Conservation (phyloP, 2,797 vertebrate genomes). For the Gymnocypris eckloni region DNA sequence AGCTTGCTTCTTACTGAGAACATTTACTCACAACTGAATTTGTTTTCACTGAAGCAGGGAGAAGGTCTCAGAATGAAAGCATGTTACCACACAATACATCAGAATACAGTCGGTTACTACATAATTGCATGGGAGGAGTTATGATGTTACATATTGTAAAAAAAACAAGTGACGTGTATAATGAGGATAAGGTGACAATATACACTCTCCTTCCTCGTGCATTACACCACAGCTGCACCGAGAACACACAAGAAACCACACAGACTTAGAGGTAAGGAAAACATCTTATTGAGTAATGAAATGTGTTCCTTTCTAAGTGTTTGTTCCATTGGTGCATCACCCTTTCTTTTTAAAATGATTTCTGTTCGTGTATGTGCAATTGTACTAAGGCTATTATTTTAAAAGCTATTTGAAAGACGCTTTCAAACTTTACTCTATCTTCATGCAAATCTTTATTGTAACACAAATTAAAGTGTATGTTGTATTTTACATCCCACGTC, state of each 20-base stretch:
- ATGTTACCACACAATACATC: not conserved
- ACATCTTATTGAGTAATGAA: not conserved
- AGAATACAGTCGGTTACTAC: not conserved
- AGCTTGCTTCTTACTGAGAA: not conserved
- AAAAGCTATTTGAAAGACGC: not conserved
- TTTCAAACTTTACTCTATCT: not conserved
- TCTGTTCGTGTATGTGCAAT: not conserved
- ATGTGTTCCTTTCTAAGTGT: not conserved
- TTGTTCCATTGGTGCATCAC: not conserved
- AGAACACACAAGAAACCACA: not conserved
- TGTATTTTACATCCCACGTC: not conserved
- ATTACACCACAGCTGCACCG: not conserved
- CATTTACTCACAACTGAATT: not conserved
- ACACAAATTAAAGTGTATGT: not conserved
- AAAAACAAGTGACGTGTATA: not conserved
- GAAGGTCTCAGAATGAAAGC: not conserved
- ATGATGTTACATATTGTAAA: not conserved
- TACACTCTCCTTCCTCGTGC: not conserved
- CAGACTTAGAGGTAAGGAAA: not conserved
- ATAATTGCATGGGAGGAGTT: slow-evolving; percentile 4
- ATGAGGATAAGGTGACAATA: not conserved
- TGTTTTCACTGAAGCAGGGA: not conserved
- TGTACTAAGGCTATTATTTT: not conserved
- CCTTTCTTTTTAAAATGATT: not conserved
- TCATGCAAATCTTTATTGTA: not conserved